Base-by-base conservation (phyloP, 2,888 invertebrate genomes). In the Yponomeuta malinellus region DNA sequence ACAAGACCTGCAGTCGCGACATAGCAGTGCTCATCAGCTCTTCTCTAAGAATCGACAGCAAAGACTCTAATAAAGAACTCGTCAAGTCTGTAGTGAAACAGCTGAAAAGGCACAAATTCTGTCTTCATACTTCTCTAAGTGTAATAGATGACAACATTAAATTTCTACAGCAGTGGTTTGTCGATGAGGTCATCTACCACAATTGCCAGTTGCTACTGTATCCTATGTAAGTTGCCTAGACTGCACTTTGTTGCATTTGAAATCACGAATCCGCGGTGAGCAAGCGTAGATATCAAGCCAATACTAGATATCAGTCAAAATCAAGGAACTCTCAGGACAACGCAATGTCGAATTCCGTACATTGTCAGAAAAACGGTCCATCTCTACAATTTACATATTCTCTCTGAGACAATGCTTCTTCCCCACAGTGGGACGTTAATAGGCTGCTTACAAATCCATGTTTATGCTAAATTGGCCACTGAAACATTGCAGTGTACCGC, bases 131-230 rank as follows among this genome's bases (percentile, higher is more conserved):
- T 29, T 93, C 95, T 0, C 79, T 95, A 1, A 74, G 89, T 10
- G 91, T 93, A 29, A 92, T 96, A 4, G 88, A 94, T 71, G 90
- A 93, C 48, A 95, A 94, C 70, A 89, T 94, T 69, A 82, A 91
- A 43, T 94, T 88, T 79, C 81, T 96, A 43, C 84, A 88, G 70
- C 81, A 86, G 65, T 79, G 84, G 4, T 96, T 95, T 77, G 76
- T 83, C 0, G 82, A 86, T 70, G 78, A 89, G 6, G 93, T 93
- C 59, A 94, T 97, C 74, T 88, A 88, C 59, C 82, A 90, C 43
- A 95, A 95, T 77, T 88, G 95, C 70, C 94, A 94, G 72, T 81
- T 96, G 48, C 82, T 96, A 9, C 82, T 96, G 23, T 96, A 96
- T 88, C 94, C 96, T 9, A 86, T 89, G 95, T 96, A 87, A 93